Evolutionary conservation across 1,140 invertebrate species (phyloP).

Genomic region (Ips nitidus): DNA sequence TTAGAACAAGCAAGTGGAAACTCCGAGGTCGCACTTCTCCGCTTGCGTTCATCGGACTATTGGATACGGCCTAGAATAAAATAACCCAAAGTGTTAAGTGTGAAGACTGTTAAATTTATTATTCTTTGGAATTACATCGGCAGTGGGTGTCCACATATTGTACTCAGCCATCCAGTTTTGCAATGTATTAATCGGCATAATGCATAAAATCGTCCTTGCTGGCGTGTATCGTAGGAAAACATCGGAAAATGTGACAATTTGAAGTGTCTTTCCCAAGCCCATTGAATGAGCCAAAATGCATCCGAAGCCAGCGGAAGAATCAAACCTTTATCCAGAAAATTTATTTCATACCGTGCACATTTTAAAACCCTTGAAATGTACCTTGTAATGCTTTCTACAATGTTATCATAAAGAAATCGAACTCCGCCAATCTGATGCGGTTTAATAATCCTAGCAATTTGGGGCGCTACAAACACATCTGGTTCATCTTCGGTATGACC

Average conservation of each 20-base stretch:
- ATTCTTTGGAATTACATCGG: constrained; percentile 45
- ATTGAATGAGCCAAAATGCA: constrained; percentile 99
- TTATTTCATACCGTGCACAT: not conserved
- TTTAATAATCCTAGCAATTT: constrained; percentile 91
- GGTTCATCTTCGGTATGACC: constrained; percentile 92
- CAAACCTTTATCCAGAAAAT: constrained; percentile 32
- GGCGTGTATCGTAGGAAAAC: constrained; percentile 89
- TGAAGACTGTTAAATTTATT: too few species aligned
- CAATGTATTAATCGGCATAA: constrained; percentile 98
- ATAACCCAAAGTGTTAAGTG: not conserved
- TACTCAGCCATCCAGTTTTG: constrained; percentile 99
- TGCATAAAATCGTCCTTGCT: constrained; percentile 89
- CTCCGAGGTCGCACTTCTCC: constrained; percentile 71
- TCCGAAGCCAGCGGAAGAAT: constrained; percentile 71
- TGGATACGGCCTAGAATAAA: constrained; percentile 43
- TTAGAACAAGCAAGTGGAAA: constrained; percentile 87
- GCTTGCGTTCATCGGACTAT: constrained; percentile 57
- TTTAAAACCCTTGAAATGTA: constrained; percentile 4
- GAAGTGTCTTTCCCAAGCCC: constrained; percentile 98
- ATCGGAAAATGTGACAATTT: constrained; percentile 95
- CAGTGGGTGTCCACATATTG: constrained; percentile 89
- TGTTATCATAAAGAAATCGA: constrained; percentile 94
- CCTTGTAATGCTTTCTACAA: constrained; percentile 84
- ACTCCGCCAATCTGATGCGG: constrained; percentile 97
- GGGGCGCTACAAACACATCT: constrained; percentile 91